Conservation (phyloP, 2,888 invertebrate species). For the Drosophila pseudotakahashii region DNA sequence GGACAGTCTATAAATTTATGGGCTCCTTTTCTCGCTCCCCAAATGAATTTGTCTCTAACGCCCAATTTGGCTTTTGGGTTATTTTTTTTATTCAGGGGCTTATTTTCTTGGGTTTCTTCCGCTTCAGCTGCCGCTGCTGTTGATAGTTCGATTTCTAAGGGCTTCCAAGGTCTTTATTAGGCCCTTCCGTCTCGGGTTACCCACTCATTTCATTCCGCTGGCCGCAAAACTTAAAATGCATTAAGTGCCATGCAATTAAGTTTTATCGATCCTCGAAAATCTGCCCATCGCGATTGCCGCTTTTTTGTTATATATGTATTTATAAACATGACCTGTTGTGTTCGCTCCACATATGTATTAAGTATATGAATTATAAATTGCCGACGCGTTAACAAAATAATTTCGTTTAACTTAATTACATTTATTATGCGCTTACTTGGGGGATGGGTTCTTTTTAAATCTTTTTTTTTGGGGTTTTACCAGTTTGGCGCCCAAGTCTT, state of each 20-base stretch:
- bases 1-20: slow-evolving; percentile 81
- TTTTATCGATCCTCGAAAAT: slow-evolving; percentile 74
- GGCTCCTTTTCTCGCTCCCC: slow-evolving; percentile 41
- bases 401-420: slow-evolving; percentile 51
- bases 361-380: slow-evolving; percentile 65
- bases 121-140: slow-evolving; percentile 58
- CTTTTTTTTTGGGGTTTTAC: background rate
- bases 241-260: slow-evolving; percentile 79
- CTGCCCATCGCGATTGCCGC: slow-evolving; percentile 64
- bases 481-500: background rate
- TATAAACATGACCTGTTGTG: slow-evolving; percentile 1
- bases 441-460: background rate
- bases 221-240: slow-evolving; percentile 74
- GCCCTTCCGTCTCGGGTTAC: slow-evolving; percentile 46
- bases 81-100: background rate
- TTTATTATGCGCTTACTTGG: slow-evolving; percentile 7
- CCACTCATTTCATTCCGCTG: slow-evolving; percentile 59
- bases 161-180: slow-evolving; percentile 76
- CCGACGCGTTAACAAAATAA: slow-evolving; percentile 69
- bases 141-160: slow-evolving; percentile 80
- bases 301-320: slow-evolving; percentile 14
- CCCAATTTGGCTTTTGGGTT: slow-evolving; percentile 58
- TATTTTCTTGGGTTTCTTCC: slow-evolving; percentile 6
- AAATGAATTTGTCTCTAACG: slow-evolving; percentile 81
- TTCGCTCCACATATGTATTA: slow-evolving; percentile 12